Evolutionary conservation across 1,140 invertebrate species (phyloP), one percentile per base, ranked within the genome.

Genomic region (Atta colombica): DNA sequence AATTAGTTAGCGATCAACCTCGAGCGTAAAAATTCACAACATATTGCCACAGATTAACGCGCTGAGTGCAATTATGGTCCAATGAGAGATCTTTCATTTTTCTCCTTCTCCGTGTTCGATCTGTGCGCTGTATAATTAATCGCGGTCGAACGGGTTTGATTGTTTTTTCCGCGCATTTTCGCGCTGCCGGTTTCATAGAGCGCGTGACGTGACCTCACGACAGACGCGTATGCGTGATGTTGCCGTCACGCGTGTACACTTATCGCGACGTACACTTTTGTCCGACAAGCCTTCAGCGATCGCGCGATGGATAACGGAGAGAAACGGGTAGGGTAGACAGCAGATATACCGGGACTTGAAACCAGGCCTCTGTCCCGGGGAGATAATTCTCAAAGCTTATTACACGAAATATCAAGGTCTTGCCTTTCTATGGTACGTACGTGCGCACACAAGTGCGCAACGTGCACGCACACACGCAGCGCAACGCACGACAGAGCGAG

Each of bases 321-420:
- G 53, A 85, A 63, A 74, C 61, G 68, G 28, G 74, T n/a, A 63
- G 31, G 53, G 68, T 25, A 84, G 63, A n/a, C 55, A 58, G 28
- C 6, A 68, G 58, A 53, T 53, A 53, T 53, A 65, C 55, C 49
- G 87, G 85, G 66, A 91, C 61, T 61, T 89, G 87, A 89, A 89
- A 91, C 88, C 88, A 91, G 88, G 84, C 80, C 72, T 88, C 72
- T 88, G 55, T 91, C 85, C 88, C 80, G 66, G 72, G 66, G 87
- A 88, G 88, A 92, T 93, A 92, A 92, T 92, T 90, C 91, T 92
- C 86, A 89, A 91, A 92, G 88, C 89, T 90, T 88, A 92, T 93
- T 93, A 92, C 90, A 92, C 92, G 89, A 93, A 93, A 93, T 93
- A 93, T 92, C 92, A 93, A 93, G 92, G 92, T 77, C 92, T 92